Base-by-base conservation (phyloP, 2,888 invertebrate species). In the Nephrotoma flavescens region DNA sequence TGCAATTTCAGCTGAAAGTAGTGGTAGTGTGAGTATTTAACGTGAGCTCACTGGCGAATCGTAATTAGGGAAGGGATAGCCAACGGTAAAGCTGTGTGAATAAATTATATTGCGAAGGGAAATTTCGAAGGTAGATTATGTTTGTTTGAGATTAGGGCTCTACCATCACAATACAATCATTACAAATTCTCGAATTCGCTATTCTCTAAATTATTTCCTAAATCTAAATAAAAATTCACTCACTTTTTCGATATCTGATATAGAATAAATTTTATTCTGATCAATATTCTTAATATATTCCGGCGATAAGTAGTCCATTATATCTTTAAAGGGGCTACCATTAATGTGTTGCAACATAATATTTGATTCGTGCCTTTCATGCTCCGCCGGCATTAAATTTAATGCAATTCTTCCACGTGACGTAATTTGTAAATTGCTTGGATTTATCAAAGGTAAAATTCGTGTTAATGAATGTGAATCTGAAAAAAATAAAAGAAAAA, bases 171-270 rank as follows among this genome's bases (percentile, higher is more conserved):
- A 31, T 31, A 31, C 2, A 2, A 31, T 31, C 31, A 31, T 31
- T 2, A 31, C 2, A 31, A 31, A 31, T 31, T 31, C 2, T 31
- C 2, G 2, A 31, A 31, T 31, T 31, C 31, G 1, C 0, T 31
- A 31, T 31, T 31, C 31, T 31, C 31, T 2, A 31, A 31, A 31
- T 31, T 31, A 31, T 31, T 31, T 31, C 31, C 31, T 31, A 31
- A 31, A 31, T 31, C 0, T 31, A 0, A 31, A 31, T 31, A 31
- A 31, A 31, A 31, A 31, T 3, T 31, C 31, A 42, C 52, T 57
- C 71, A 93, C 94, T 92, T 94, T 94, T 91, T 94, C 94, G 86
- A 93, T 92, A 90, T 93, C 93, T 86, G 93, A 93, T 89, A 94
- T 93, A 86, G 92, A 92, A 89, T 91, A 93, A 83, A 90, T 88